These are phyloP conservation scores for Pararge aegeria DNA, from an alignment of 1,140 invertebrate genomes.

Conservation along the genomic window DNA sequence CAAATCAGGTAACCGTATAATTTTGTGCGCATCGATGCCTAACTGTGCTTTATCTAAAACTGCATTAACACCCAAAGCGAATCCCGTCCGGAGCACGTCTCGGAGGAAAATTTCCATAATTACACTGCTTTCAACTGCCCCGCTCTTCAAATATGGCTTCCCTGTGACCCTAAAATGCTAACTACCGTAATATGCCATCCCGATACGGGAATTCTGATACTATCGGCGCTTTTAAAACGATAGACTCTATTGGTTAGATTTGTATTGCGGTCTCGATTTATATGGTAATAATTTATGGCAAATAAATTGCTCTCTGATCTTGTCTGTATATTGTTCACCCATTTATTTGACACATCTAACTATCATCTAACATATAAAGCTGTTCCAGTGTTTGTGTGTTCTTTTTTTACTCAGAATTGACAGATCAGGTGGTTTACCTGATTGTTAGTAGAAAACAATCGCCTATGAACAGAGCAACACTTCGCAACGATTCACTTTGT, in stretches of 20 bases:
- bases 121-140: not conserved
- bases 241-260: not conserved
- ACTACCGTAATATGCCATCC: slow-evolving; percentile 14
- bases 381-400: too few species aligned
- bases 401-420: too few species aligned
- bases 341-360: slow-evolving; percentile 2
- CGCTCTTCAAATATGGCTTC: slow-evolving; percentile 11
- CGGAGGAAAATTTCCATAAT: slow-evolving; percentile 8
- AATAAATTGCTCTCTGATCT: slow-evolving; percentile 11
- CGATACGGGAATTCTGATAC: slow-evolving; percentile 6
- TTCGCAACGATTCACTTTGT: too few species aligned
- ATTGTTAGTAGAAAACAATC: too few species aligned
- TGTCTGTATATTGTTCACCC: slow-evolving; percentile 7
- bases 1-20: not conserved
- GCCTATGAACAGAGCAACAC: too few species aligned
- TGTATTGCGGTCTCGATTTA: slow-evolving; percentile 3
- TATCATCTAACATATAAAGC: too few species aligned
- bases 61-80: slow-evolving; percentile 6
- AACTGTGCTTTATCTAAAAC: slow-evolving; percentile 6
- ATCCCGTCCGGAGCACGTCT: slow-evolving; percentile 4
- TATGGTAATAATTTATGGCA: slow-evolving; percentile 3
- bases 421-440: too few species aligned
- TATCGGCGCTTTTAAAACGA: slow-evolving; percentile 1
- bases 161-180: slow-evolving; percentile 7
- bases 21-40: not conserved